A percentile compares a stretch with the other conserved stretches of the same genome.
Evolutionary conservation across 2,888 invertebrate genomes (phyloP).

Genomic region (Eristalis pertinax): DNA sequence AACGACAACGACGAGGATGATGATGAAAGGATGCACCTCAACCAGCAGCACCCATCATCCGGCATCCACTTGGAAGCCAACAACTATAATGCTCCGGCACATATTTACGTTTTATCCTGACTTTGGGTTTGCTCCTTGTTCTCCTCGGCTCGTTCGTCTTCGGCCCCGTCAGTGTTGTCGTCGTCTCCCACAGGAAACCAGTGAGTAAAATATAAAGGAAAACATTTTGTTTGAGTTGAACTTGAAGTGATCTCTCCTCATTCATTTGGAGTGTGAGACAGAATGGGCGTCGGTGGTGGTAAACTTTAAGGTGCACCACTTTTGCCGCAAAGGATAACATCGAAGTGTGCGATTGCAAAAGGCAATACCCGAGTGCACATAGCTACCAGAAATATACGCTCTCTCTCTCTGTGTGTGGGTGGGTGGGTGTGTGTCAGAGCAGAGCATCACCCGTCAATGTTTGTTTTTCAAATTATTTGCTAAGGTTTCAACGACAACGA

Average conservation of each 20-base stretch:
- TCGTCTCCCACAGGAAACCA: constrained; percentile 42
- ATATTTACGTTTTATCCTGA: constrained; percentile 66
- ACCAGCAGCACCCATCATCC: constrained; percentile 3
- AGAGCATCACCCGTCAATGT: constrained; percentile 62
- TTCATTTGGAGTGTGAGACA: constrained; percentile 36
- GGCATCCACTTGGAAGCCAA: constrained; percentile 25
- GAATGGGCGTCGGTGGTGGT: constrained; percentile 9
- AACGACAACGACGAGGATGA: not conserved
- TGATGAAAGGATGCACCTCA: constrained; percentile 44
- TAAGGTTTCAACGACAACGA: constrained; percentile 70
- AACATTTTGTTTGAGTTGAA: constrained; percentile 73
- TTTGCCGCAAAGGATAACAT: constrained; percentile 70
- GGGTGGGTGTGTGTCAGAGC: not conserved
- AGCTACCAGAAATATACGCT: not conserved
- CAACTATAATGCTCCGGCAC: constrained; percentile 38
- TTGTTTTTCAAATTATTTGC: constrained; percentile 73
- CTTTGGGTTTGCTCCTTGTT: constrained; percentile 5
- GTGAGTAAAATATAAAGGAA: constrained; percentile 60
- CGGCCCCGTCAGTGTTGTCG: not conserved
- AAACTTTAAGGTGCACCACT: constrained; percentile 71
- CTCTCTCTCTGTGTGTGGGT: not conserved
- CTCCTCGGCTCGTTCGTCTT: constrained; percentile 42
- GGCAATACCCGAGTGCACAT: constrained; percentile 32
- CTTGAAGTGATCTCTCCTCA: constrained; percentile 71
- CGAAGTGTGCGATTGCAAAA: constrained; percentile 68